Percentiles rank a stretch among this genome's conserved stretches.
phyloP scores from a whole-genome alignment of 2,797 vertebrate species.

The Sciurus vulgaris region DNA sequence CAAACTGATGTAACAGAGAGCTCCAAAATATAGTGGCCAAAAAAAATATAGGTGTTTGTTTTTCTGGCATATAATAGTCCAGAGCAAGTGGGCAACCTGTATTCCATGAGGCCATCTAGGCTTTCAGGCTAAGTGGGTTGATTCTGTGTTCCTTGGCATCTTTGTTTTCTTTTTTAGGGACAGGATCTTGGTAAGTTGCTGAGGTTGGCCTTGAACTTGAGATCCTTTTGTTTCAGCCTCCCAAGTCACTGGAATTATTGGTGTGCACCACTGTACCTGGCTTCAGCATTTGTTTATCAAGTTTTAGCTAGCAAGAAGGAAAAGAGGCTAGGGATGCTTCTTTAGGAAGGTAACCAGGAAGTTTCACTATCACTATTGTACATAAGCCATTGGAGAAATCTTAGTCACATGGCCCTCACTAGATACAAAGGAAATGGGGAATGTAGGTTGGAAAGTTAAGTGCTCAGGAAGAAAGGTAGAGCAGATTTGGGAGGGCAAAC shows the following conservation, averaged over 20 bases:
- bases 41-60: constrained; percentile 14
- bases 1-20: constrained; percentile 27
- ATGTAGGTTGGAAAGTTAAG: not conserved
- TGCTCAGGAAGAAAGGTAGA: constrained; percentile 41
- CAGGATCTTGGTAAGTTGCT: no score
- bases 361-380: constrained; percentile 24
- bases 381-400: not conserved
- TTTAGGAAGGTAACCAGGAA: constrained; percentile 58
- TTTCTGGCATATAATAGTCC: constrained; percentile 1
- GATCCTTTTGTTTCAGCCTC: no score
- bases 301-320: constrained; percentile 14
- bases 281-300: constrained; percentile 48
- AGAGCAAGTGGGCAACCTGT: not conserved
- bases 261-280: not conserved
- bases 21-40: constrained; percentile 47
- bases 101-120: not conserved
- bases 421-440: not conserved
- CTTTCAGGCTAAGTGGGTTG: constrained; percentile 10
- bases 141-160: not conserved
- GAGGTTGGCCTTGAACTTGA: no score
- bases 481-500: not conserved
- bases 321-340: not conserved
- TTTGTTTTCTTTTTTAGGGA: no score
- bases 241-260: no score
- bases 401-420: not conserved